Evolutionary conservation across 2,113 vertebrate genomes (phyloP).

Genomic region (Abramis brama): DNA sequence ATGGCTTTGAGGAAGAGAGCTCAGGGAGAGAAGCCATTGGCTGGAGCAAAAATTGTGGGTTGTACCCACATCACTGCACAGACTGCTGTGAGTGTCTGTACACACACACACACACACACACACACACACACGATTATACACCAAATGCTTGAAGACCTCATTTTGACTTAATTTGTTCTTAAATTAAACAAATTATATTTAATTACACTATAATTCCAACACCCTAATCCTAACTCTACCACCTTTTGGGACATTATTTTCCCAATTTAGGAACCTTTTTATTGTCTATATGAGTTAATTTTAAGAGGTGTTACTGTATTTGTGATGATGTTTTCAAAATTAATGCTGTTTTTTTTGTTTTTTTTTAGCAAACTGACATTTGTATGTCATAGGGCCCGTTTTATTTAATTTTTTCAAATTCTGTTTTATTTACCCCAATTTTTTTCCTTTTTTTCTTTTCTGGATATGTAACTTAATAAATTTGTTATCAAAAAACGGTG

Average conservation of each 20-base stretch:
- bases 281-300: no score
- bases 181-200: neutral
- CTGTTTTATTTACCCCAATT: neutral
- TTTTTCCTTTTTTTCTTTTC: neutral
- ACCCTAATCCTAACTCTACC: neutral
- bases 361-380: neutral
- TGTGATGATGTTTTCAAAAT: neutral
- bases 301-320: neutral
- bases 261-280: neutral
- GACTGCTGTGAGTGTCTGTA: slow-evolving; percentile 85
- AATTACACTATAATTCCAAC: neutral
- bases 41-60: slow-evolving; percentile 97
- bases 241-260: neutral
- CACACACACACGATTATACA: neutral
- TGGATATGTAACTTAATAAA: no score
- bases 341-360: neutral
- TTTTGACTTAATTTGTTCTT: neutral
- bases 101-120: neutral
- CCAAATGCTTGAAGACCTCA: neutral
- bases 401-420: neutral
- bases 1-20: slow-evolving; percentile 98
- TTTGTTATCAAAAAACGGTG: no score
- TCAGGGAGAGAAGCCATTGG: slow-evolving; percentile 96
- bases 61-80: slow-evolving; percentile 98
- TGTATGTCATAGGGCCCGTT: neutral